These are phyloP conservation scores for Hirtodrosophila alboralis DNA, from an alignment of 2,888 invertebrate species.

Conservation along the genomic window DNA sequence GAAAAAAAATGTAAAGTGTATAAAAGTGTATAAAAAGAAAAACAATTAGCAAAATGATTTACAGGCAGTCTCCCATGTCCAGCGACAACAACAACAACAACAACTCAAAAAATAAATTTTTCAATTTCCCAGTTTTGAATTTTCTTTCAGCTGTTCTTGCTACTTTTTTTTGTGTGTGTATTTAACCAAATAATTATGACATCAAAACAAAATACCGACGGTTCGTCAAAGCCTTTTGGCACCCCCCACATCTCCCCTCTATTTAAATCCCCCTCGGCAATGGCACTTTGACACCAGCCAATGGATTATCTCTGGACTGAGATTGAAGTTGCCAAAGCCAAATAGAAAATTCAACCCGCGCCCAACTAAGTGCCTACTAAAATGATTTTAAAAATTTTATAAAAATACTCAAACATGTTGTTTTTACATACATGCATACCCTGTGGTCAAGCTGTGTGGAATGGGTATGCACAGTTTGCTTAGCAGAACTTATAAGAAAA, in stretches of 20 bases:
- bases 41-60: slow-evolving; percentile 78
- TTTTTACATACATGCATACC: slow-evolving; percentile 28
- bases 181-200: slow-evolving; percentile 77
- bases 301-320: slow-evolving; percentile 18
- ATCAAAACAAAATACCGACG: slow-evolving; percentile 74
- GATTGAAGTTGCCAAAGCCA: slow-evolving; percentile 58
- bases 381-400: slow-evolving; percentile 65
- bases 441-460: slow-evolving; percentile 13
- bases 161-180: slow-evolving; percentile 45
- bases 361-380: slow-evolving; percentile 70
- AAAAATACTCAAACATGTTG: slow-evolving; percentile 34
- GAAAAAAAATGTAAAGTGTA: slow-evolving; percentile 32
- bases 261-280: too few relatives aligned
- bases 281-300: slow-evolving; percentile 55
- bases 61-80: slow-evolving; percentile 76
- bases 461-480: too few relatives aligned
- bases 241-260: too few relatives aligned
- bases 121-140: slow-evolving; percentile 53
- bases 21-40: slow-evolving; percentile 52
- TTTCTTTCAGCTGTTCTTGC: slow-evolving; percentile 10
- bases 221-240: slow-evolving; percentile 56
- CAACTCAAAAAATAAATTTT: slow-evolving; percentile 42
- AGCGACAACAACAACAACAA: slow-evolving; percentile 27
- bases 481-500: too few relatives aligned
- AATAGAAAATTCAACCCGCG: slow-evolving; percentile 43